These are phyloP conservation scores for Heliconius sara DNA, from an alignment of 2,888 invertebrate genomes.

Conservation along the genomic window DNA sequence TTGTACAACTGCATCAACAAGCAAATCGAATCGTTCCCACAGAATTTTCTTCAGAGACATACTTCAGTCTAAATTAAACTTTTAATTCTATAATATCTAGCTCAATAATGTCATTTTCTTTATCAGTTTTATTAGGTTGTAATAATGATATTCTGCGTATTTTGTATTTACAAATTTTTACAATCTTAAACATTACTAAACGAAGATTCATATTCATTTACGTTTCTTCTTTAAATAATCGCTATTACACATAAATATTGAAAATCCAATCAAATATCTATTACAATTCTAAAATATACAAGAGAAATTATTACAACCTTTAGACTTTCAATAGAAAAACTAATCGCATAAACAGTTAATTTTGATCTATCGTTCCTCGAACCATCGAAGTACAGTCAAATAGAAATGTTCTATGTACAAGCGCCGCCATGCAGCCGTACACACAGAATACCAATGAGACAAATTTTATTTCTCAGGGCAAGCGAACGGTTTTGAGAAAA, in stretches of 20 bases:
- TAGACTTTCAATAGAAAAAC: slow-evolving; percentile 48
- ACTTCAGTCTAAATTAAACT: not conserved
- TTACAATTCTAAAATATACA: slow-evolving; percentile 3
- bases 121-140: too few species aligned
- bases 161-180: not conserved
- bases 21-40: too few species aligned
- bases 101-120: too few species aligned
- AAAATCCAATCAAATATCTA: not conserved
- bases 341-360: slow-evolving; percentile 46
- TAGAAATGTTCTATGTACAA: slow-evolving; percentile 73
- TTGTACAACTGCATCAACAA: too few species aligned
- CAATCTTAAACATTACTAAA: not conserved
- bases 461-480: slow-evolving; percentile 71
- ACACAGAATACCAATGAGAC: slow-evolving; percentile 70
- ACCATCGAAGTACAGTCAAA: slow-evolving; percentile 55
- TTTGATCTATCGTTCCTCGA: slow-evolving; percentile 54
- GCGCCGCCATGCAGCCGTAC: slow-evolving; percentile 58
- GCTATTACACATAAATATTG: not conserved
- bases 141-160: too few species aligned
- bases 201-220: not conserved
- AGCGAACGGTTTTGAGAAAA: slow-evolving; percentile 81
- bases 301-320: slow-evolving; percentile 5
- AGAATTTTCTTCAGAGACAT: too few species aligned
- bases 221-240: not conserved
- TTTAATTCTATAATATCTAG: too few species aligned